Conservation (phyloP, 2,888 invertebrate genomes). For the Unio delphinus region DNA sequence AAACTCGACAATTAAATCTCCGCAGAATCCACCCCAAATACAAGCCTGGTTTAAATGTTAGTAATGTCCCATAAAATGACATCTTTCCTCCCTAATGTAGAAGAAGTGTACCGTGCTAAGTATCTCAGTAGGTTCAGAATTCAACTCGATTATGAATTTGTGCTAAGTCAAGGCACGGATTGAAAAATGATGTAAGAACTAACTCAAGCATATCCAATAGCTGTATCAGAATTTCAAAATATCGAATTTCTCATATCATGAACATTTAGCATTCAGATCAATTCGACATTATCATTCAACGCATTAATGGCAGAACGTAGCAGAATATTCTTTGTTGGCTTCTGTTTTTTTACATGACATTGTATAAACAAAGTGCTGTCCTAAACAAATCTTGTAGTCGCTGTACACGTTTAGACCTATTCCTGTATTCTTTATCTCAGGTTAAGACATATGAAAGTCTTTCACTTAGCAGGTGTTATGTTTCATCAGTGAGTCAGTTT, state of each 20-base stretch:
- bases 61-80: too few species aligned
- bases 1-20: too few species aligned
- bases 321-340: not conserved
- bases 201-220: not conserved
- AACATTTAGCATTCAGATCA: not conserved
- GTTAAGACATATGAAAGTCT: not conserved
- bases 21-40: too few species aligned
- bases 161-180: too few species aligned
- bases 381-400: not conserved
- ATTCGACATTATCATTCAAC: slow-evolving; percentile 4
- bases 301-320: not conserved
- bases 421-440: not conserved
- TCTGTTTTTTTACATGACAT: not conserved
- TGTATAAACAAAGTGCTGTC: slow-evolving; percentile 1
- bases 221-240: not conserved
- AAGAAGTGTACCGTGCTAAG: too few species aligned
- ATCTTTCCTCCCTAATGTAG: too few species aligned
- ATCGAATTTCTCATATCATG: not conserved
- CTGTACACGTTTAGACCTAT: not conserved
- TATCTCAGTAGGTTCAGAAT: too few species aligned
- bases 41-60: too few species aligned
- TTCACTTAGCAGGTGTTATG: not conserved
- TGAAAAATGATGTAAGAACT: too few species aligned
- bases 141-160: too few species aligned
- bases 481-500: too few species aligned